Base-by-base conservation (phyloP, 2,797 vertebrate species). In the Rhinogobio ventralis region DNA sequence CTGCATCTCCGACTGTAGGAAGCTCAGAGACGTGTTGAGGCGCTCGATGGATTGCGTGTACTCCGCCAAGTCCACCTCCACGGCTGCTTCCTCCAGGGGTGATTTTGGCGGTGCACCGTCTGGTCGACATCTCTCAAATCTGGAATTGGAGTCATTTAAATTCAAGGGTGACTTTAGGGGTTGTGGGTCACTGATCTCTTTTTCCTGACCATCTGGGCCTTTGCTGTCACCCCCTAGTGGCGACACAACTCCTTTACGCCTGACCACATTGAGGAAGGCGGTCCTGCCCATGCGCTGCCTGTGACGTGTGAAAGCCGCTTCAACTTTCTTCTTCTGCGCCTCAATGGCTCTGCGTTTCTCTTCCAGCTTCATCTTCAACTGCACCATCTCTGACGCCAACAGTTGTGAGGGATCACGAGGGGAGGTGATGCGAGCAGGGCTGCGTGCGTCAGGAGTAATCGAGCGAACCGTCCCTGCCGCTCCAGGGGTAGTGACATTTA, bases 321-420 rank as follows among this genome's bases (percentile, higher is more conserved):
- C 98, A 84, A 99, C 96, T 92, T 98, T 99, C 91, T 98, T 98
- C 90, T 99, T 99, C 91, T 99, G 98, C 20, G 98, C 97, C 93
- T 99, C 98, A 30, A 99, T 99, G 11, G 98, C 98, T 90, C 98
- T 93, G 8, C 98, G 96, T 90, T 99, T 99, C 89, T 99, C 98
- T 91, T 99, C 98, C 33, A 99, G 94, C 86, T 98, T 98, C 98
- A 99, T 99, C 90, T 96, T 96, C 66, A 99, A 95, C 20, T 99
- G 98, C 19, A 99, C 97, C 96, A 99, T 97, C 92, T 99, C 98
- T 20, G 98, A 97, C 57, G 98, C 97, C 86, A 99, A 93, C 83
- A 99, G 88, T 76, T 98, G 97, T 0, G 97, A 97, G 30, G 96
- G 96, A 90, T 99, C 97, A 90, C 96, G 95, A 46, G 94, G 94